Evolutionary conservation across 2,113 vertebrate genomes (phyloP).

Genomic region (Dipodomys ordii): DNA sequence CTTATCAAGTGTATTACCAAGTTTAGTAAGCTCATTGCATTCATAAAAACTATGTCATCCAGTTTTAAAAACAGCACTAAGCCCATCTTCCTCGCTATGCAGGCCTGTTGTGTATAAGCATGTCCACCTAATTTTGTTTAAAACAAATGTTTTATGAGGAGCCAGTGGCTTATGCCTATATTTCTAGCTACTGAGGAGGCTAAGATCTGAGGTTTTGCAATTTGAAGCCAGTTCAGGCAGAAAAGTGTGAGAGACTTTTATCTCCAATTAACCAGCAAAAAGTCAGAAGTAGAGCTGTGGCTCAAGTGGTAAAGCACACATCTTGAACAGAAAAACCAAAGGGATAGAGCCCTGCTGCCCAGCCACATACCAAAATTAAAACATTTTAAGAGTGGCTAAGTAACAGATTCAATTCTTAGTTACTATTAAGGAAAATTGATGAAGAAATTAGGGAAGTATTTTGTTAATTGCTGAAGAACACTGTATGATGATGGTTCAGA

Average conservation of each 20-base stretch:
- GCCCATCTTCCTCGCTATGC: not conserved
- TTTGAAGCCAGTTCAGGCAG: too few relatives aligned
- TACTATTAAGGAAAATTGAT: slow-evolving; percentile 15
- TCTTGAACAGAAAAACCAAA: too few relatives aligned
- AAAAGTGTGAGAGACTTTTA: too few relatives aligned
- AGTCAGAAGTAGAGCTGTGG: too few relatives aligned
- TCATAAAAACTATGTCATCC: not conserved
- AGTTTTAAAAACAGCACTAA: slow-evolving; percentile 14
- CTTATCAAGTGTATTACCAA: not conserved
- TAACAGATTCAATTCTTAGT: slow-evolving; percentile 24
- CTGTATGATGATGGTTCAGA: not conserved
- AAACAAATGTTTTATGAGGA: slow-evolving; percentile 33
- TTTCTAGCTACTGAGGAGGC: too few relatives aligned
- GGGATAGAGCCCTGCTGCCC: too few relatives aligned
- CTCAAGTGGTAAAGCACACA: too few relatives aligned
- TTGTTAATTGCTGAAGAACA: slow-evolving; percentile 39
- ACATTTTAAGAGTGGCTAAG: slow-evolving; percentile 2
- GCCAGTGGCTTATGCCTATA: too few relatives aligned
- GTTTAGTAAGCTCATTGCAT: not conserved
- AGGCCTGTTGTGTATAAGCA: not conserved
- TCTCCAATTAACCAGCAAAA: too few relatives aligned
- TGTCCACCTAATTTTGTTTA: not conserved
- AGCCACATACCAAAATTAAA: not conserved
- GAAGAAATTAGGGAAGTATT: slow-evolving; percentile 47
- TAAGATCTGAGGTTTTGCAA: too few relatives aligned